Evolutionary conservation across 2,888 invertebrate species (phyloP).

Genomic region (Phalangium opilio): DNA sequence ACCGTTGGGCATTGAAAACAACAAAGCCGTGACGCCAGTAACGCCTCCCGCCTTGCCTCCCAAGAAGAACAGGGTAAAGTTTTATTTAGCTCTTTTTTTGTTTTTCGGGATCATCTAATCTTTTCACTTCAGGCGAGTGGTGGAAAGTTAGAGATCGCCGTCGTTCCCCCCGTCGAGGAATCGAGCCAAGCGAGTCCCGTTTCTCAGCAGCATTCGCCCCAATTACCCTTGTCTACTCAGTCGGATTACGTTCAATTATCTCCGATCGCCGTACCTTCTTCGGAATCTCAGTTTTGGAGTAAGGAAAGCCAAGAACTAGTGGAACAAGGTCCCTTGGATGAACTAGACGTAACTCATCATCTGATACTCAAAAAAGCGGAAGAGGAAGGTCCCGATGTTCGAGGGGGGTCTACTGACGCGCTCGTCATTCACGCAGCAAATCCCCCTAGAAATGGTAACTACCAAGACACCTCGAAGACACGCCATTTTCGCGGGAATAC

Average conservation of each 20-base stretch:
- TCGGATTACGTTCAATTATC: too few relatives aligned
- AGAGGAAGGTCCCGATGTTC: conserved; percentile 76
- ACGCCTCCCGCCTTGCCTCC: conserved; percentile 23
- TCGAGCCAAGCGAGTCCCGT: too few relatives aligned
- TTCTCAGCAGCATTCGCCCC: too few relatives aligned
- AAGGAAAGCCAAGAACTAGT: conserved; percentile 15
- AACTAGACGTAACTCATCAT: conserved; percentile 62
- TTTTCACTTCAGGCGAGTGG: too few relatives aligned
- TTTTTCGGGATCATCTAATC: too few relatives aligned
- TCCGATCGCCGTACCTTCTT: too few relatives aligned
- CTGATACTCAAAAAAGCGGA: conserved; percentile 55
- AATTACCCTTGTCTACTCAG: too few relatives aligned
- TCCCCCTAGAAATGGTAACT: conserved; percentile 57
- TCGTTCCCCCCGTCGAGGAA: too few relatives aligned
- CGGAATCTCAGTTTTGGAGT: too few relatives aligned
- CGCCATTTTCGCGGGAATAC: background rate
- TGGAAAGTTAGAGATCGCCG: too few relatives aligned
- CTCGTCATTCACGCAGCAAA: conserved; percentile 91
- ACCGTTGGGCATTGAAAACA: background rate
- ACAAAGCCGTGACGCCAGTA: background rate
- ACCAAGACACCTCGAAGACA: background rate
- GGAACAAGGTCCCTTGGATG: conserved; percentile 41
- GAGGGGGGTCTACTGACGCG: conserved; percentile 86
- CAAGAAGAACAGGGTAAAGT: conserved; percentile 18
- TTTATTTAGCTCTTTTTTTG: too few relatives aligned